A percentile compares a stretch with the other conserved stretches of the same genome.
These are phyloP conservation scores for Rhamnusium bicolor DNA, from an alignment of 2,888 invertebrate genomes.

Conservation along the genomic window DNA sequence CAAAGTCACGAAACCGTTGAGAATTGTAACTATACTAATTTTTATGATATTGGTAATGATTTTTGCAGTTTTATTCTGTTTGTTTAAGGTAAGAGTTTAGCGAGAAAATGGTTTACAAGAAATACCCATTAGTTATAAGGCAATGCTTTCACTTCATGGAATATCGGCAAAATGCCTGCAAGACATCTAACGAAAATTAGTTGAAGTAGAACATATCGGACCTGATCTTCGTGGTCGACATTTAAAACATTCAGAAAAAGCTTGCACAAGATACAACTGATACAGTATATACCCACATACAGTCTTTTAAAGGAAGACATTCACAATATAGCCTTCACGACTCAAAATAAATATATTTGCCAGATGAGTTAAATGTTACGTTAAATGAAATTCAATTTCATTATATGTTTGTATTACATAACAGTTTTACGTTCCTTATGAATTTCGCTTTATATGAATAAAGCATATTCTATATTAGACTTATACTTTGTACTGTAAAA, in stretches of 20 bases:
- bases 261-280: neutral
- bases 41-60: neutral
- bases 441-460: too few species aligned
- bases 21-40: neutral
- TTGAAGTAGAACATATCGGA: neutral
- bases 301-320: slow-evolving; percentile 26
- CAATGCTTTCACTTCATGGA: neutral
- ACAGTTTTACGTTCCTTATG: too few species aligned
- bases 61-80: too few species aligned
- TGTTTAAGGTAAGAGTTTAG: neutral
- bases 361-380: slow-evolving; percentile 60
- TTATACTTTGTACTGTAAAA: too few species aligned
- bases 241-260: neutral
- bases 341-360: slow-evolving; percentile 10
- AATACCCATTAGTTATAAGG: neutral
- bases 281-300: slow-evolving; percentile 11
- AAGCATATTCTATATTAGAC: too few species aligned
- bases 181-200: neutral
- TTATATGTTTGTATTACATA: too few species aligned
- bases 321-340: slow-evolving; percentile 26
- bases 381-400: too few species aligned
- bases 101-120: neutral
- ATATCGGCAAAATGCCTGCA: neutral
- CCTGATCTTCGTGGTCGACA: neutral
- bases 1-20: neutral